These are phyloP conservation scores for Lutjanus argentimaculatus DNA, from an alignment of 2,797 vertebrate genomes.

Conservation along the genomic window DNA sequence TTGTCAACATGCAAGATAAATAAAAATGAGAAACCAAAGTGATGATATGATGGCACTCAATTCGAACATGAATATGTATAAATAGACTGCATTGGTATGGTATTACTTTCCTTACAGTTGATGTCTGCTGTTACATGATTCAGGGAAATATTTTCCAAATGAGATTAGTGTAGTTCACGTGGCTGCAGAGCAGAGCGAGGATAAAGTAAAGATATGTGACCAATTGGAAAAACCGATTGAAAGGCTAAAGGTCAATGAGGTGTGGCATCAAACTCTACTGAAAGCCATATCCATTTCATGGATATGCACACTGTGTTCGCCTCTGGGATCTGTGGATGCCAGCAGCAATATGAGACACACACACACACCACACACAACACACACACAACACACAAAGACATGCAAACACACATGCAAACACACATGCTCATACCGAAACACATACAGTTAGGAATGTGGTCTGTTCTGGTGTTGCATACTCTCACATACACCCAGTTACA, in stretches of 20 bases:
- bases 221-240: slow-evolving; percentile 80
- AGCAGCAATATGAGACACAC: slow-evolving; percentile 74
- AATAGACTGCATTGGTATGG: slow-evolving; percentile 11
- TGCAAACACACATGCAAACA: slow-evolving; percentile 21
- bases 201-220: slow-evolving; percentile 71
- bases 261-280: slow-evolving; percentile 75
- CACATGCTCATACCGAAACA: slow-evolving; percentile 16
- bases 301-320: slow-evolving; percentile 56
- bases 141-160: slow-evolving; percentile 62
- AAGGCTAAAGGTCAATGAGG: slow-evolving; percentile 81
- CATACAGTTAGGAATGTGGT: slow-evolving; percentile 37
- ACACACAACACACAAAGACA: neutral
- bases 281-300: slow-evolving; percentile 77
- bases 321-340: slow-evolving; percentile 71
- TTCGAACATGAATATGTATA: slow-evolving; percentile 28
- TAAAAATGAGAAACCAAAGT: neutral
- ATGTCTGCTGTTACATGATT: slow-evolving; percentile 44
- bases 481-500: slow-evolving; percentile 9
- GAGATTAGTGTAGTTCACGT: slow-evolving; percentile 41
- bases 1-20: slow-evolving; percentile 11
- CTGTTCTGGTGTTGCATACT: slow-evolving; percentile 28
- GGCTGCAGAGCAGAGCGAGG: slow-evolving; percentile 45
- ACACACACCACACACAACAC: slow-evolving; percentile 1
- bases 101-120: slow-evolving; percentile 15
- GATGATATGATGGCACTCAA: slow-evolving; percentile 28